phyloP scores from a whole-genome alignment of 2,888 invertebrate species.

The Drosophila flavopinicola region DNA sequence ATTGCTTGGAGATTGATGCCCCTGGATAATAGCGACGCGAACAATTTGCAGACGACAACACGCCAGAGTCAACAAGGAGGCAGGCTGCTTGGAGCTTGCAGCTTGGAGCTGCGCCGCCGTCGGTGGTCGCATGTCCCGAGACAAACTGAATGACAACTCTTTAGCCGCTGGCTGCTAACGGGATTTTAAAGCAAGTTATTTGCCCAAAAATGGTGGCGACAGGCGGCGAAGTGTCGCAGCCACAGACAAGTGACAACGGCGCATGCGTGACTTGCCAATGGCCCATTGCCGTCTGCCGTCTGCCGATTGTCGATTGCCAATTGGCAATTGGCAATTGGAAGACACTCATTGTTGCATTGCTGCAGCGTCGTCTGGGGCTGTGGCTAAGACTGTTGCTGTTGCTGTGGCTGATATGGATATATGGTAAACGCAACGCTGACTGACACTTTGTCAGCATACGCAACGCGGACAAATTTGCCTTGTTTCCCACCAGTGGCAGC shows the following conservation, averaged over 20 bases:
- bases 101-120: slow-evolving; percentile 31
- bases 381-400: too few species aligned
- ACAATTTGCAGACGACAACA: slow-evolving; percentile 78
- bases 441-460: slow-evolving; percentile 61
- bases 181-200: slow-evolving; percentile 68
- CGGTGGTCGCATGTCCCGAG: slow-evolving; percentile 62
- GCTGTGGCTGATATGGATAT: slow-evolving; percentile 40
- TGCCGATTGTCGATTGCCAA: slow-evolving; percentile 22
- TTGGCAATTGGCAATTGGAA: slow-evolving; percentile 38
- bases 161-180: slow-evolving; percentile 60
- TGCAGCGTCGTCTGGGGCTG: slow-evolving; percentile 8
- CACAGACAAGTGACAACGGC: slow-evolving; percentile 69
- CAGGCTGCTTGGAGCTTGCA: too few species aligned
- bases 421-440: slow-evolving; percentile 56
- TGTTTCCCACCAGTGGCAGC: slow-evolving; percentile 36
- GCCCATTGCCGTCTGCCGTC: slow-evolving; percentile 13
- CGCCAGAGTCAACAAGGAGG: slow-evolving; percentile 44
- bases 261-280: slow-evolving; percentile 73
- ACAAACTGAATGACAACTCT: slow-evolving; percentile 78
- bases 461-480: slow-evolving; percentile 61
- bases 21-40: slow-evolving; percentile 79
- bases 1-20: slow-evolving; percentile 76
- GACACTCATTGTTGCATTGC: slow-evolving; percentile 38
- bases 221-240: slow-evolving; percentile 53
- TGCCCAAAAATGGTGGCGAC: slow-evolving; percentile 75